Evolutionary conservation across 35 echinoderm and acorn worm species (phyloP), one percentile per base, ranked within the genome.

Genomic region (Apostichopus californicus): DNA sequence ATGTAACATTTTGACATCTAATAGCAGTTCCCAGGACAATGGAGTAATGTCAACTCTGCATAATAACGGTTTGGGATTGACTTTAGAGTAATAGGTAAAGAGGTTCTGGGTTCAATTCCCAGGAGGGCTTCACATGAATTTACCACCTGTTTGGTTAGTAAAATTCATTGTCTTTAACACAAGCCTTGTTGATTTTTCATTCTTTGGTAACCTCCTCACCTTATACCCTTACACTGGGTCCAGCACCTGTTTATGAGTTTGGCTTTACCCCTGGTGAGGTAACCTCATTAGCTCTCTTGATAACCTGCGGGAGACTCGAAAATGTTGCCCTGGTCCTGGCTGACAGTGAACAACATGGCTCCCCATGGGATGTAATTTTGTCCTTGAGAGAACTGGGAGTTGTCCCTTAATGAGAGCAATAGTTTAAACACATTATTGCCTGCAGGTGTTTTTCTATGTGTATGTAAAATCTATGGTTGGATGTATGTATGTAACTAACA

Each of bases 61-160:
- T 28, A 46, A 46, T 46, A 46, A 46, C 34, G 34, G 34, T 46
- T 46, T 46, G 34, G 34, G 34, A 46, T 46, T 46, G 34, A 46
- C 34, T 46, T 46, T 46, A 46, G 34, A 46, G 34, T 46, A 46
- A 46, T 46, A 46, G 34, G 34, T 46, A 68, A 11, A 80, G 25
- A 54, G 78, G 78, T 80, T 26, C 78, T 80, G 78, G 78, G 78
- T 80, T 80, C 78, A 80, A 80, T 26, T 80, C 78, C 78, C 78
- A 52, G 78, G 24, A 14, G 53, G 78, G 78, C 53, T 80, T 80
- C 22, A 80, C 53, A 80, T 80, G 78, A 80, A 80, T 25, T 21
- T 34, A 26, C 24, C 64, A 68, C 64, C 64, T 68, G 64, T 68
- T 68, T 68, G 11, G 34, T 46, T 46, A 46, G 34, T 46, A 46